phyloP scores from a whole-genome alignment of 1,140 invertebrate genomes.

The Nymphalis io region DNA sequence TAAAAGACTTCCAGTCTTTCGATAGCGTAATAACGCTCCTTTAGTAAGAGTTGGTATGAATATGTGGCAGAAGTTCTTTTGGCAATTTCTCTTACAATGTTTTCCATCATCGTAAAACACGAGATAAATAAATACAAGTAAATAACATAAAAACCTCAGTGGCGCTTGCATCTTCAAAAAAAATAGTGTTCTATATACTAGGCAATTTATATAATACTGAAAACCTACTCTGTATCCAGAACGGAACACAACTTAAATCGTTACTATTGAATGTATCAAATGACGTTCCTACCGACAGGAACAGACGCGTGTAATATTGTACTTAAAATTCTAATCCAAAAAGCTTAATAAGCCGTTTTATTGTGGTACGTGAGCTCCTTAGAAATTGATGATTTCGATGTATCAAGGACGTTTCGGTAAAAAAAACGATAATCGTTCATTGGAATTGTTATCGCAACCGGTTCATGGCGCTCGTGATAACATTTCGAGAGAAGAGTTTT shows the following conservation, averaged over 20 bases:
- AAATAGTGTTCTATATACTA: too few relatives aligned
- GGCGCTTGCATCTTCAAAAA: too few relatives aligned
- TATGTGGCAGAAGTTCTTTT: too few relatives aligned
- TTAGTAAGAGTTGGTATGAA: too few relatives aligned
- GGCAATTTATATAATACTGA: too few relatives aligned
- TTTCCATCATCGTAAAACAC: too few relatives aligned
- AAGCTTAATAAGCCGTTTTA: constrained; percentile 35
- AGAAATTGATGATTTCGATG: constrained; percentile 23
- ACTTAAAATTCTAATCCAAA: constrained; percentile 17
- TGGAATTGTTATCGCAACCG: constrained; percentile 33
- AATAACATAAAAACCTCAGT: too few relatives aligned
- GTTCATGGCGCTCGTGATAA: constrained; percentile 22
- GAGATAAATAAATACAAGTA: too few relatives aligned
- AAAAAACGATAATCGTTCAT: constrained; percentile 35
- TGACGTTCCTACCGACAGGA: background rate
- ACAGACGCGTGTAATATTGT: constrained; percentile 5
- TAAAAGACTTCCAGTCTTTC: too few relatives aligned
- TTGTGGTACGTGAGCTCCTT: constrained; percentile 32
- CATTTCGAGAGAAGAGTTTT: constrained; percentile 12
- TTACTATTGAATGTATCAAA: background rate
- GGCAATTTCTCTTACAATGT: too few relatives aligned
- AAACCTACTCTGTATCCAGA: too few relatives aligned
- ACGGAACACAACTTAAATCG: background rate
- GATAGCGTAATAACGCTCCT: too few relatives aligned
- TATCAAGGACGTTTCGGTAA: constrained; percentile 30